A percentile compares a stretch with the other conserved stretches of the same genome.
Evolutionary conservation across 2,113 vertebrate species (phyloP).

Genomic region (Bombycilla garrulus): DNA sequence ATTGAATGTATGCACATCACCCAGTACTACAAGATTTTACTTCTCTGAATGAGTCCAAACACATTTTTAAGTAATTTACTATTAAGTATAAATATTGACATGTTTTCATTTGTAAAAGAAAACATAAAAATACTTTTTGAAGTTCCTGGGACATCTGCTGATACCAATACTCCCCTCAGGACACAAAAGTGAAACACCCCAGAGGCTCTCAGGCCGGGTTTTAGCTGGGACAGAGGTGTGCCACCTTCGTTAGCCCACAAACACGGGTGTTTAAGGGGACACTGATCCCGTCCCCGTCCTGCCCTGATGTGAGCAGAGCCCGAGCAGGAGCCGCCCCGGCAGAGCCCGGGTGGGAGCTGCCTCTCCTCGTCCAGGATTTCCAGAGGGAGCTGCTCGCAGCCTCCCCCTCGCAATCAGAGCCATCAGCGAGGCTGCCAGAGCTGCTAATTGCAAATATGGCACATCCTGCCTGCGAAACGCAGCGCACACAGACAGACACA

Average conservation of each 20-base stretch:
- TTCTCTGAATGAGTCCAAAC: neutral
- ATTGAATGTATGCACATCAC: neutral
- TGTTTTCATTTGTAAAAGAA: neutral
- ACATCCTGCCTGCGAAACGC: constrained; percentile 51
- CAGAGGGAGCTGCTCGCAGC: neutral
- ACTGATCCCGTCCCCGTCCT: neutral
- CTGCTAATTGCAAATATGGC: constrained; percentile 65
- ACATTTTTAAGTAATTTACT: neutral
- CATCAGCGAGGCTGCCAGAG: constrained; percentile 45
- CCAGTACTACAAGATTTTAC: neutral
- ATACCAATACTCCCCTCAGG: neutral
- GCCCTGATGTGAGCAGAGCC: neutral
- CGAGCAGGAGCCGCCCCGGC: neutral
- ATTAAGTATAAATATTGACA: neutral
- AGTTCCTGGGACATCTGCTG: accelerated
- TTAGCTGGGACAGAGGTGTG: accelerated
- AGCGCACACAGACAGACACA: constrained; percentile 64
- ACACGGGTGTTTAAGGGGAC: accelerated
- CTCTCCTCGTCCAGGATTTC: neutral
- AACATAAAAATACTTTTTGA: neutral
- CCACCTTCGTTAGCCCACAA: neutral
- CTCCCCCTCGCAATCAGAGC: constrained; percentile 26
- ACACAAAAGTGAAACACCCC: accelerated
- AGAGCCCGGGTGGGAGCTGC: neutral
- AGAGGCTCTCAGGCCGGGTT: neutral